Evolutionary conservation across 2,888 invertebrate genomes (phyloP).

Genomic region (Dasysyrphus tricinctus): DNA sequence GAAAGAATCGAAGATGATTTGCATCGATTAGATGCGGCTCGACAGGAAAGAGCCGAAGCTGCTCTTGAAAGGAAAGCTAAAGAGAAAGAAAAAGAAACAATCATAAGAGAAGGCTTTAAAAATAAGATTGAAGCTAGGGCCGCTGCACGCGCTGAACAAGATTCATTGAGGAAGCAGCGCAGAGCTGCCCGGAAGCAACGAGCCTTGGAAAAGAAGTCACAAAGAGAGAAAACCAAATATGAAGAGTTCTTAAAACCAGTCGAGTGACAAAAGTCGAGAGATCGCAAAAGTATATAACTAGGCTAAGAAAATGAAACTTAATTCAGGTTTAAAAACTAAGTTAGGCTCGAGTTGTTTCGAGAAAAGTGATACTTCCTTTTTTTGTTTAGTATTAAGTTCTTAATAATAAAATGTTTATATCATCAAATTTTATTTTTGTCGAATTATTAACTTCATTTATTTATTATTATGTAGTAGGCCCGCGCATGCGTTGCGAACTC

Average conservation of each 20-base stretch:
- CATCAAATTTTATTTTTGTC: too few species aligned
- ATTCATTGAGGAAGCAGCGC: constrained; percentile 46
- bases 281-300: not conserved
- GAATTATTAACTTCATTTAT: too few species aligned
- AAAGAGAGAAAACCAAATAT: constrained; percentile 34
- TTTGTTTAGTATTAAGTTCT: not conserved
- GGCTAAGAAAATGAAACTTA: not conserved
- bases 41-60: constrained; percentile 47
- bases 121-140: constrained; percentile 51
- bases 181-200: constrained; percentile 53
- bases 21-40: constrained; percentile 45
- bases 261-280: not conserved
- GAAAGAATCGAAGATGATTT: constrained; percentile 58
- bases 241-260: constrained; percentile 9
- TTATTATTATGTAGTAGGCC: too few species aligned
- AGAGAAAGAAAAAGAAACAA: constrained; percentile 22
- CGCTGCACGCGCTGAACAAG: constrained; percentile 27
- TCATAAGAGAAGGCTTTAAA: not conserved
- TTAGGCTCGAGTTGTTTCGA: not conserved
- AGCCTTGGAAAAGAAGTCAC: constrained; percentile 44
- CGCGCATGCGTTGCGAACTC: too few species aligned
- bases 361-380: not conserved
- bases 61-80: constrained; percentile 41
- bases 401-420: not conserved
- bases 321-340: not conserved